Conservation (phyloP, 1,140 invertebrate species). For the Neoseiulus cucumeris region DNA sequence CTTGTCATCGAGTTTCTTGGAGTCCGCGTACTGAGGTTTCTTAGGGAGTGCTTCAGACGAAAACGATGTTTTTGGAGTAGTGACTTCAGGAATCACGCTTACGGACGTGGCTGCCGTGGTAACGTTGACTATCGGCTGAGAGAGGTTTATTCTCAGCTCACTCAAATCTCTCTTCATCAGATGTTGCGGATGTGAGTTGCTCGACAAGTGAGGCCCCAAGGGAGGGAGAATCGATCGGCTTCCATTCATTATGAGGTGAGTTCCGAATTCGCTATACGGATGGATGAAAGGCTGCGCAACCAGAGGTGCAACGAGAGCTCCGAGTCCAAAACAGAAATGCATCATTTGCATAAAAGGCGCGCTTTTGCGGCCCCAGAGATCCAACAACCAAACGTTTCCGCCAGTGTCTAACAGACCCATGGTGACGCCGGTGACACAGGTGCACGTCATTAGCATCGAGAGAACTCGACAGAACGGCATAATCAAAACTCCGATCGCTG, state of each 20-base stretch:
- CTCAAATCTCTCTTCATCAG: neutral
- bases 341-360: slow-evolving; percentile 34
- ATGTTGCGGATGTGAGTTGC: neutral
- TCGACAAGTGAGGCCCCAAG: neutral
- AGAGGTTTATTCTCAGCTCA: no score
- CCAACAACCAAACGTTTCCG: slow-evolving; percentile 13
- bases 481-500: slow-evolving; percentile 13
- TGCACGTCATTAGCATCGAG: slow-evolving; percentile 13
- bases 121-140: no score
- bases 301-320: slow-evolving; percentile 33
- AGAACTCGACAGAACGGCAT: slow-evolving; percentile 14
- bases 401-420: slow-evolving; percentile 16
- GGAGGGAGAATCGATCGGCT: neutral
- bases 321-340: slow-evolving; percentile 35
- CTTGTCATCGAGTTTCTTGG: no score
- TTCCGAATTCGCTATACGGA: neutral
- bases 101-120: no score
- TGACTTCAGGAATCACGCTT: no score
- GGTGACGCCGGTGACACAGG: slow-evolving; percentile 15
- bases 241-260: neutral
- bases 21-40: no score
- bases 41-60: no score
- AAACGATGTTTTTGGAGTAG: no score
- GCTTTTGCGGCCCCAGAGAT: slow-evolving; percentile 32
- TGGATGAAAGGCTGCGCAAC: slow-evolving; percentile 31